These are phyloP conservation scores for Aspiorhynchus laticeps DNA, from an alignment of 2,113 vertebrate species.

Conservation along the genomic window DNA sequence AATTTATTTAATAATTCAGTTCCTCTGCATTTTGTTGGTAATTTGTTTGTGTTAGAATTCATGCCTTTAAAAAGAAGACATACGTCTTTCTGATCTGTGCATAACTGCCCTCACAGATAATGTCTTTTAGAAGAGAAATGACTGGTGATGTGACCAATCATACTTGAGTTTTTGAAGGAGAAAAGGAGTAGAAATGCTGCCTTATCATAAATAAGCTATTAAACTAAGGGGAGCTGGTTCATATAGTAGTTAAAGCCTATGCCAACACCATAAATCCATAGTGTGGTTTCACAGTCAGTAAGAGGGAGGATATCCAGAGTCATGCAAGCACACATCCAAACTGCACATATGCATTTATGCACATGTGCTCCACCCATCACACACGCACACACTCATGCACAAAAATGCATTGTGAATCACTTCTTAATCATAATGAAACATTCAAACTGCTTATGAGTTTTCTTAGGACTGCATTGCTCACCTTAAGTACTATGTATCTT, in stretches of 20 bases:
- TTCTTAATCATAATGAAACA: slow-evolving; percentile 12
- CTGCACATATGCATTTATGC: background rate
- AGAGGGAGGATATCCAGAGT: background rate
- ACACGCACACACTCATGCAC: background rate
- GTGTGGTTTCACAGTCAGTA: background rate
- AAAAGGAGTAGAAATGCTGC: slow-evolving; percentile 17
- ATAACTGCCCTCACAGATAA: slow-evolving; percentile 10
- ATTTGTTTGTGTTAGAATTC: slow-evolving; percentile 9
- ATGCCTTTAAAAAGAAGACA: slow-evolving; percentile 1
- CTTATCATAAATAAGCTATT: slow-evolving; percentile 29
- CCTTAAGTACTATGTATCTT: background rate
- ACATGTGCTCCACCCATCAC: background rate
- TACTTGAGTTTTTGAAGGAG: slow-evolving; percentile 1
- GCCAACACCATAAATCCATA: slow-evolving; percentile 30
- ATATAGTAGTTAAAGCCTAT: slow-evolving; percentile 37
- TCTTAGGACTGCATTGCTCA: background rate
- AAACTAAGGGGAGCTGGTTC: slow-evolving; percentile 30
- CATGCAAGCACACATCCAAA: background rate
- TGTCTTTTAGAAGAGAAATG: slow-evolving; percentile 23
- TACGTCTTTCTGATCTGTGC: slow-evolving; percentile 36
- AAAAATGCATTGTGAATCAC: background rate
- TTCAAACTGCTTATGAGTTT: slow-evolving; percentile 5
- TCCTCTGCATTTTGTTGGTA: slow-evolving; percentile 5
- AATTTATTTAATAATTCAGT: background rate
- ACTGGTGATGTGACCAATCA: slow-evolving; percentile 33